These are phyloP conservation scores for Bos taurus DNA, from an alignment of 2,113 vertebrate genomes.

Conservation along the genomic window DNA sequence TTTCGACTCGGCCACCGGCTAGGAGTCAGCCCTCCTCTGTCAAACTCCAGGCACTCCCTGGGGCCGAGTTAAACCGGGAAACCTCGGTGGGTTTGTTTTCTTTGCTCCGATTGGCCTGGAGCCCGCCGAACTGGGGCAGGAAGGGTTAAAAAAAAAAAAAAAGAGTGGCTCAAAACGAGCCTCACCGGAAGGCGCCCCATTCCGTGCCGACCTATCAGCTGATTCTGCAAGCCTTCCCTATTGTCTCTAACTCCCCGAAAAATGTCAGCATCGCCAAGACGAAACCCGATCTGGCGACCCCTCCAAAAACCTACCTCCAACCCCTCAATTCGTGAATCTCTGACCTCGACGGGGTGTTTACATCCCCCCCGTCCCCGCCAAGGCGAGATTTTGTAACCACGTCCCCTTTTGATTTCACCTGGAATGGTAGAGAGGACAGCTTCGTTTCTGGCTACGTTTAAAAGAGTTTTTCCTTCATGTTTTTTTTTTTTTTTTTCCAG, in stretches of 20 bases:
- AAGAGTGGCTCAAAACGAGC: background rate
- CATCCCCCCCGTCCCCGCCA: background rate
- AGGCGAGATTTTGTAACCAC: background rate
- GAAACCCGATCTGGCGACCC: background rate
- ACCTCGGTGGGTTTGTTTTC: background rate
- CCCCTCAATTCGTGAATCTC: background rate
- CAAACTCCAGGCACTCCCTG: background rate
- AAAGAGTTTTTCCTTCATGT: background rate
- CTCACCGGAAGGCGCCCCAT: constrained; percentile 45
- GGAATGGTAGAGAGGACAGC: background rate
- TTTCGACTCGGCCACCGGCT: background rate
- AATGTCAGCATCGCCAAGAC: background rate
- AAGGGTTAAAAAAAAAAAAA: constrained; percentile 61
- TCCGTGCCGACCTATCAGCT: background rate
- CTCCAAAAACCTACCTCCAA: background rate
- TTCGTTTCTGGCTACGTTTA: background rate
- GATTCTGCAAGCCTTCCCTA: background rate
- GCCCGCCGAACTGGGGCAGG: background rate
- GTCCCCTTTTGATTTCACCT: constrained; percentile 8
- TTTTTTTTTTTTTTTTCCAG: background rate
- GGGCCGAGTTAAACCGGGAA: background rate
- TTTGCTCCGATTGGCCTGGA: background rate
- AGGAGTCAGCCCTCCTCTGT: background rate
- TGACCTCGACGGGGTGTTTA: background rate
- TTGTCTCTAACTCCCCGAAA: constrained; percentile 31